Conservation (phyloP, 2,113 vertebrate species). For the Myrmophylax atrothorax region DNA sequence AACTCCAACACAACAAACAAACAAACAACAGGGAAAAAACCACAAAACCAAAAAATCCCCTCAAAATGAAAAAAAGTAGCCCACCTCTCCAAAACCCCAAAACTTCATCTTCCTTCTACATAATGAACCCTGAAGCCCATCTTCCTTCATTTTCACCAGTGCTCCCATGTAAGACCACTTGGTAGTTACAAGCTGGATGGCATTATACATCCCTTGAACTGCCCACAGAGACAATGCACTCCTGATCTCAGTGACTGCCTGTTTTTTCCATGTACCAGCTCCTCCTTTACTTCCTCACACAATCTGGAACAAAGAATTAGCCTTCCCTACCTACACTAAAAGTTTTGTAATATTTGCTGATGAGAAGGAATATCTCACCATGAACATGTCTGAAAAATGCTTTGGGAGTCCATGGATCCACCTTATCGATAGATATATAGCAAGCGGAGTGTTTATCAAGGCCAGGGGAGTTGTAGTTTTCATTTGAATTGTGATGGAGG, state of each 20-base stretch:
- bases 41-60: background rate
- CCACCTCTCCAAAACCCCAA: rapidly evolving
- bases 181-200: background rate
- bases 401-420: background rate
- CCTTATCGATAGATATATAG: background rate
- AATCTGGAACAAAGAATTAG: background rate
- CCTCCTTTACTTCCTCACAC: background rate
- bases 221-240: rapidly evolving
- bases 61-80: too few species aligned
- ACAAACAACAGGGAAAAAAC: background rate
- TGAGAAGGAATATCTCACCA: background rate
- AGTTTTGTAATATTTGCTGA: background rate
- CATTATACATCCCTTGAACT: background rate
- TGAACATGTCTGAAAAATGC: background rate
- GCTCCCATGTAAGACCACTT: rapidly evolving
- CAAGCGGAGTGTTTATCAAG: background rate
- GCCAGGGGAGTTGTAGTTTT: background rate
- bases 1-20: background rate
- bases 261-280: background rate
- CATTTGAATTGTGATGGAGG: background rate
- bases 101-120: background rate
- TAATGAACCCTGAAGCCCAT: background rate
- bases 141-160: background rate
- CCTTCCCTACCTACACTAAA: background rate
- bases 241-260: background rate